These are phyloP conservation scores for Phymanthus crucifer DNA, from an alignment of 92 coral and sea anemone genomes.

Conservation along the genomic window DNA sequence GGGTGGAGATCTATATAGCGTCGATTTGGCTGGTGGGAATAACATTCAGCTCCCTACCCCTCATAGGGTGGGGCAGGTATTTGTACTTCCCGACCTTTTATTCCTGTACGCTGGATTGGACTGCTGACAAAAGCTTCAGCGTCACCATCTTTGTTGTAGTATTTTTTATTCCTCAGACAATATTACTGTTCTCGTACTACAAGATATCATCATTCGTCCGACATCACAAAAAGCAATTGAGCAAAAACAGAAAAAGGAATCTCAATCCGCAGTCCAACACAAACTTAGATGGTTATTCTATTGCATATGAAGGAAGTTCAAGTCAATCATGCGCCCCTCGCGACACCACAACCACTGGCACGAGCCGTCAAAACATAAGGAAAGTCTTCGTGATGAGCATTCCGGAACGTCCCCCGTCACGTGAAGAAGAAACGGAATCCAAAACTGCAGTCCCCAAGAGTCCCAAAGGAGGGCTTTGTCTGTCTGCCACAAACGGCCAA, in stretches of 20 bases:
- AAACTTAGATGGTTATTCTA: constrained; percentile 5
- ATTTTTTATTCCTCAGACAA: constrained; percentile 62
- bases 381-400: constrained; percentile 11
- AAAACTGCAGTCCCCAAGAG: neutral
- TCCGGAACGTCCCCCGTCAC: neutral
- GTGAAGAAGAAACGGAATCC: neutral
- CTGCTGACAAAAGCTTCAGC: constrained; percentile 46
- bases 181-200: constrained; percentile 56
- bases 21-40: constrained; percentile 56
- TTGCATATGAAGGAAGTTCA: constrained; percentile 5
- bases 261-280: constrained; percentile 4
- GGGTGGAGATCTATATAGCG: constrained; percentile 45
- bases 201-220: constrained; percentile 59
- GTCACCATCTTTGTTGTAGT: constrained; percentile 46
- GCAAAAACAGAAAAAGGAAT: constrained; percentile 26
- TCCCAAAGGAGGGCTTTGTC: neutral
- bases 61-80: constrained; percentile 63
- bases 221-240: constrained; percentile 45
- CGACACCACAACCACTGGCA: neutral
- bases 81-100: constrained; percentile 43
- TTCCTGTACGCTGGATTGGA: constrained; percentile 65
- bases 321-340: neutral
- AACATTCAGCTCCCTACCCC: constrained; percentile 52
- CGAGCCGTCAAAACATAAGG: neutral
- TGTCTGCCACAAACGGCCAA: neutral